A percentile compares a stretch with the other conserved stretches of the same genome.
These are phyloP conservation scores for Leptura quadrifasciata DNA, from an alignment of 2,888 invertebrate species.

Conservation along the genomic window DNA sequence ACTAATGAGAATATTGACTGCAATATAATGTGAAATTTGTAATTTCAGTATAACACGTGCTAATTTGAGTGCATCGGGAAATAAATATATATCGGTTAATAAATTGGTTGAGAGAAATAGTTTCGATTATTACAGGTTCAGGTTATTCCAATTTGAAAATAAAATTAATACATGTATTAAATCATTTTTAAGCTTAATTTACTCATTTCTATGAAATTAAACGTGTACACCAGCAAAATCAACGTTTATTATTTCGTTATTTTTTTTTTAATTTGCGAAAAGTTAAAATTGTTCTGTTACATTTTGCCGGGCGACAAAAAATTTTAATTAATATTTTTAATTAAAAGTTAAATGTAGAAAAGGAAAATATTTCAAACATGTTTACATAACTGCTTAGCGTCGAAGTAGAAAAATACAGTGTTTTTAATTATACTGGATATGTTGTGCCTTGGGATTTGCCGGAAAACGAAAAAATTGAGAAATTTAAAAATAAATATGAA, in stretches of 20 bases:
- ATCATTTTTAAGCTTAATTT: not conserved
- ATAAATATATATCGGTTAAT: no score
- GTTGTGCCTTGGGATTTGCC: not conserved
- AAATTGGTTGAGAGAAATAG: no score
- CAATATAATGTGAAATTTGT: no score
- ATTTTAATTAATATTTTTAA: slow-evolving; percentile 7
- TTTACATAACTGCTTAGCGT: slow-evolving; percentile 3
- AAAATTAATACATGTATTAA: no score
- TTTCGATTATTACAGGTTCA: no score
- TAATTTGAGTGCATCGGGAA: no score
- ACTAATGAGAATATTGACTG: no score
- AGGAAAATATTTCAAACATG: not conserved
- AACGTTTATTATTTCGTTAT: not conserved
- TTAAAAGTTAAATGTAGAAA: not conserved
- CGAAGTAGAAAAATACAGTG: not conserved
- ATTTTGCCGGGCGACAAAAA: not conserved
- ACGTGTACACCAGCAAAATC: not conserved
- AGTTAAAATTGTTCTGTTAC: slow-evolving; percentile 3
- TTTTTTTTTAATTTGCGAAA: slow-evolving; percentile 2
- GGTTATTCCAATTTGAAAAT: no score
- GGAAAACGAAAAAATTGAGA: not conserved
- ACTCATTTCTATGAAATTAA: not conserved
- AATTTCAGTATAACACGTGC: no score
- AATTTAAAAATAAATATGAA: no score
- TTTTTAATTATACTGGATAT: not conserved